Conservation (phyloP, 2,797 vertebrate species). For the Echiichthys vipera region DNA sequence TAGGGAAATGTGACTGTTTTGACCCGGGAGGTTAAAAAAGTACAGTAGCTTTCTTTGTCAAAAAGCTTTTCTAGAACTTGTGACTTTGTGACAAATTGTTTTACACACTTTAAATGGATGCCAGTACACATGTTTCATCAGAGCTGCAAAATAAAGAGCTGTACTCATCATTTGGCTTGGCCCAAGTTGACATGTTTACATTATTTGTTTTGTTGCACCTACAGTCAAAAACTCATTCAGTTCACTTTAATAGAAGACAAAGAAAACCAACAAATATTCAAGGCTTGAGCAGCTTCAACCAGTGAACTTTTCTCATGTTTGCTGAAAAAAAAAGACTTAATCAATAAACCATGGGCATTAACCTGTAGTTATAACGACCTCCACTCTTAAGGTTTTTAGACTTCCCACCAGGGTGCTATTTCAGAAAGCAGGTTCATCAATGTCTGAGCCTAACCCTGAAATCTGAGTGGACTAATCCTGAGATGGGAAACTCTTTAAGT, state of each 20-base stretch:
- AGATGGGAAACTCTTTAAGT: no score
- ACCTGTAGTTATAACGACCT: not conserved
- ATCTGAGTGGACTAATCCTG: no score
- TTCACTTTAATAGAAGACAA: not conserved
- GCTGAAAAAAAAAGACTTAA: not conserved
- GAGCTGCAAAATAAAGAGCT: not conserved
- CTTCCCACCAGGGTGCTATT: not conserved
- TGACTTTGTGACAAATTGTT: slow-evolving; percentile 34
- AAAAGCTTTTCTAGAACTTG: not conserved
- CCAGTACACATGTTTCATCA: not conserved
- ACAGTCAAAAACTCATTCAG: not conserved
- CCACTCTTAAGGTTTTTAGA: not conserved
- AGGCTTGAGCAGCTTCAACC: not conserved
- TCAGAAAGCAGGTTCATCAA: no score
- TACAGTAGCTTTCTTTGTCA: not conserved
- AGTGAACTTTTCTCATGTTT: not conserved
- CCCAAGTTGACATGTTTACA: not conserved
- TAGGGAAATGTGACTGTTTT: not conserved
- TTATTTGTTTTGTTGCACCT: not conserved
- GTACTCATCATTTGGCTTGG: not conserved
- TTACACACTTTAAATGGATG: not conserved
- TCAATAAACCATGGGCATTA: not conserved
- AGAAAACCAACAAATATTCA: not conserved
- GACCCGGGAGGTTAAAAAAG: not conserved
- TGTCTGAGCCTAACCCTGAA: no score